Conservation (phyloP, 2,888 invertebrate genomes). For the Brenthis ino region DNA sequence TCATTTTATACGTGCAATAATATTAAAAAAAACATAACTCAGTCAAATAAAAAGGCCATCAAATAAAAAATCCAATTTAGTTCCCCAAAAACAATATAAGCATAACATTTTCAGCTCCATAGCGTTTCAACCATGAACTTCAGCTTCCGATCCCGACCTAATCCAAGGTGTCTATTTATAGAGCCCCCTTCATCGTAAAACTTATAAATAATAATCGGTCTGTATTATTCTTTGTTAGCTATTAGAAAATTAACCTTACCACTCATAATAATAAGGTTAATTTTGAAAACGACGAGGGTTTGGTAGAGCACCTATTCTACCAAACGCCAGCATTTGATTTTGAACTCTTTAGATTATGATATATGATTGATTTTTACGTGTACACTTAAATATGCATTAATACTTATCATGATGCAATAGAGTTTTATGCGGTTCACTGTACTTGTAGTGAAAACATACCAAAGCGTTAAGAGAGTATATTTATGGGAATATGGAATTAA, state of each 20-base stretch:
- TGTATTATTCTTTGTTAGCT: not conserved
- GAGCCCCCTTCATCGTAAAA: slow-evolving; percentile 54
- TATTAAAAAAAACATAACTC: not conserved
- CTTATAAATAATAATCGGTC: slow-evolving; percentile 59
- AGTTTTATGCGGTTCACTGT: slow-evolving; percentile 36
- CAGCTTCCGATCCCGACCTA: slow-evolving; percentile 46
- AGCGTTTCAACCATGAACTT: slow-evolving; percentile 53
- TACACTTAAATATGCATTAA: slow-evolving; percentile 18
- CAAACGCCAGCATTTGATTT: not conserved
- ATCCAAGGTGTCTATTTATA: slow-evolving; percentile 51
- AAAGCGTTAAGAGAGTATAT: not conserved
- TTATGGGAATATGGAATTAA: slow-evolving; percentile 6
- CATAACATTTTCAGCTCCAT: slow-evolving; percentile 14
- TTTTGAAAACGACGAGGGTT: not conserved
- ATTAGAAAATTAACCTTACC: slow-evolving; percentile 19
- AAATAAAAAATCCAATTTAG: slow-evolving; percentile 1
- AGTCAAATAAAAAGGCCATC: not conserved
- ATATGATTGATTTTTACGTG: slow-evolving; percentile 9
- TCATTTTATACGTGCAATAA: not conserved
- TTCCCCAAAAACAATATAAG: not conserved
- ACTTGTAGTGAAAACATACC: slow-evolving; percentile 31
- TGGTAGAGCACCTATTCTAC: not conserved
- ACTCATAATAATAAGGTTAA: not conserved
- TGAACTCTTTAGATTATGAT: not conserved
- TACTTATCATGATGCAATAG: slow-evolving; percentile 33